phyloP scores from a whole-genome alignment of 2,113 vertebrate species.

The Choloepus hoffmanni region DNA sequence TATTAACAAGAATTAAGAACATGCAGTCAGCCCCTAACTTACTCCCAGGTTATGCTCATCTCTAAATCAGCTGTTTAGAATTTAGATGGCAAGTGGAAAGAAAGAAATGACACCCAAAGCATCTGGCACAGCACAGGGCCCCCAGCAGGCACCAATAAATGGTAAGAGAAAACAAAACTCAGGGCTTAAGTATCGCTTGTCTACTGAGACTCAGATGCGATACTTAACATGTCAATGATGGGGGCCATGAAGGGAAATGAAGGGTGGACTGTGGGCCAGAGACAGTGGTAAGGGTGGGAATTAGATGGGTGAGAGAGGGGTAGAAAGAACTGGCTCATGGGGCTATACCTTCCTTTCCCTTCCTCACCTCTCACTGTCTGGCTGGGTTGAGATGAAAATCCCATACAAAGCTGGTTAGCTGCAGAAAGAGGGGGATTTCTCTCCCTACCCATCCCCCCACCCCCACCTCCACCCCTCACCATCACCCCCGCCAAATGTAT shows the following conservation, averaged over 20 bases:
- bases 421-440: neutral
- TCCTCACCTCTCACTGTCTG: neutral
- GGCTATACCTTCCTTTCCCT: neutral
- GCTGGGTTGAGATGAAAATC: neutral
- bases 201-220: neutral
- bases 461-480: too few species aligned
- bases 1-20: neutral
- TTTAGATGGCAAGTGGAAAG: neutral
- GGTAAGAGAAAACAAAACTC: neutral
- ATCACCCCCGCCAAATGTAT: neutral
- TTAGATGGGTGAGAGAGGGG: neutral
- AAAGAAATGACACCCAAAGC: neutral
- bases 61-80: constrained; percentile 16
- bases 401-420: neutral
- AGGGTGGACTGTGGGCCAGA: neutral
- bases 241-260: neutral
- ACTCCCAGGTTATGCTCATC: neutral
- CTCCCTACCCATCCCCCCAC: too few species aligned
- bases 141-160: neutral
- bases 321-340: neutral
- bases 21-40: neutral
- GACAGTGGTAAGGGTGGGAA: neutral
- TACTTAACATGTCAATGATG: neutral
- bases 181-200: neutral
- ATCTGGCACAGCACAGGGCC: neutral